These are phyloP conservation scores for Gymnopithys bicolor DNA, from an alignment of 2,797 vertebrate genomes.

Conservation along the genomic window DNA sequence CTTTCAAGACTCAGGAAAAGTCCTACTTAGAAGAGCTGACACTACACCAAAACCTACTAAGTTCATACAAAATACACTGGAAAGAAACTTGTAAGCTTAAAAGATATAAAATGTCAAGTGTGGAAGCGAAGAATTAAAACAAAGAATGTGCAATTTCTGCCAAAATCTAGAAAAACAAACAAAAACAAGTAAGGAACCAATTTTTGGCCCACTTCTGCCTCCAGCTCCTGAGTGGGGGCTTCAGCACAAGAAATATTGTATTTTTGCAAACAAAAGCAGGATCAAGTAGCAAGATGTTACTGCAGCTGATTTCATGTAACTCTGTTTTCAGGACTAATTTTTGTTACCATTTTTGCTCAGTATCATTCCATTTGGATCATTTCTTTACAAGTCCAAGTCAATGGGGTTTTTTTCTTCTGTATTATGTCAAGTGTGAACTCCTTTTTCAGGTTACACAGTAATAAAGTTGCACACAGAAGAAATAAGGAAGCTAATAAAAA, in stretches of 20 bases:
- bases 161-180: slow-evolving; percentile 54
- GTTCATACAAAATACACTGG: slow-evolving; percentile 8
- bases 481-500: neutral
- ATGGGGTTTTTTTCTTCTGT: neutral
- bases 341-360: neutral
- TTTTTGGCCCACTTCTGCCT: slow-evolving; percentile 14
- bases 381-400: neutral
- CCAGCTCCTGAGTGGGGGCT: neutral
- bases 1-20: neutral
- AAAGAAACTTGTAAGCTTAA: slow-evolving; percentile 25
- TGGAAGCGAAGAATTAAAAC: slow-evolving; percentile 45
- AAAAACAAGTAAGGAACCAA: slow-evolving; percentile 37
- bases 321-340: neutral
- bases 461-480: neutral
- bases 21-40: neutral
- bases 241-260: neutral
- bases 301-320: neutral
- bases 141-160: slow-evolving; percentile 52
- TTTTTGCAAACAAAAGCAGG: slow-evolving; percentile 6
- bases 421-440: neutral
- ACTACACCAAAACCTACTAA: neutral
- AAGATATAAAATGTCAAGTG: slow-evolving; percentile 5
- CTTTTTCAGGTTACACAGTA: neutral
- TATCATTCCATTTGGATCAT: neutral
- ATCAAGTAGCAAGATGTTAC: neutral